A percentile compares a stretch with the other conserved stretches of the same genome.
Conservation (phyloP, 2,888 invertebrate species). For the Lissonota sp. region DNA sequence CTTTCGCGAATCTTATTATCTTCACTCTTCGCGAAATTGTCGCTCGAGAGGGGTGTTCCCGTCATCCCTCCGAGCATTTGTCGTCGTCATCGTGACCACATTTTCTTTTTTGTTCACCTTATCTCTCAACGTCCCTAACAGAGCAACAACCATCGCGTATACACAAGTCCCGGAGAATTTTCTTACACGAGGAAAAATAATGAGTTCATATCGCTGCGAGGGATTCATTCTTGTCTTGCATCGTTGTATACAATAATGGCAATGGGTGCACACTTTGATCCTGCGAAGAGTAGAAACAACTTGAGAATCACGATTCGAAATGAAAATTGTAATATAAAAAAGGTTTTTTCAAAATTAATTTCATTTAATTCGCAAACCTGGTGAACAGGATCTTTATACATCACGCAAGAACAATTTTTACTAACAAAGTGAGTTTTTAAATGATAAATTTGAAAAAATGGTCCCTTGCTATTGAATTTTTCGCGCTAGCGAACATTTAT, state of each 20-base stretch:
- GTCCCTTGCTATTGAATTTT: not conserved
- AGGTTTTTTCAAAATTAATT: not conserved
- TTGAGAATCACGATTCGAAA: too few relatives aligned
- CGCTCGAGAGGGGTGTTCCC: conserved; percentile 2
- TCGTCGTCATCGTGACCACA: not conserved
- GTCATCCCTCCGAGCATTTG: conserved; percentile 13
- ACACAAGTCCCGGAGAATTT: not conserved
- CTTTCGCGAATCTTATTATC: conserved; percentile 42
- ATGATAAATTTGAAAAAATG: conserved; percentile 64
- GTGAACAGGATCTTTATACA: not conserved
- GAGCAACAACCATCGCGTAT: conserved; percentile 11
- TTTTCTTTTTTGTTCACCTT: conserved; percentile 3
- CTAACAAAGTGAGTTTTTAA: conserved; percentile 18
- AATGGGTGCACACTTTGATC: too few relatives aligned
- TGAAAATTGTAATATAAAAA: too few relatives aligned
- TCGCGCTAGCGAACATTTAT: too few relatives aligned
- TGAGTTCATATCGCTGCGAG: conserved; percentile 21
- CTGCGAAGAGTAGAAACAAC: too few relatives aligned
- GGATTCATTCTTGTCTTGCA: not conserved
- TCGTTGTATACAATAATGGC: conserved; percentile 2
- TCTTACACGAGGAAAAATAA: conserved; percentile 5
- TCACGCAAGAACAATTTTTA: conserved; percentile 6
- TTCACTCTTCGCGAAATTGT: conserved; percentile 17
- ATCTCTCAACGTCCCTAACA: conserved; percentile 31
- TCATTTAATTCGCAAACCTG: not conserved